phyloP scores from a whole-genome alignment of 2,888 invertebrate genomes.

The Pelosia muscerda region DNA sequence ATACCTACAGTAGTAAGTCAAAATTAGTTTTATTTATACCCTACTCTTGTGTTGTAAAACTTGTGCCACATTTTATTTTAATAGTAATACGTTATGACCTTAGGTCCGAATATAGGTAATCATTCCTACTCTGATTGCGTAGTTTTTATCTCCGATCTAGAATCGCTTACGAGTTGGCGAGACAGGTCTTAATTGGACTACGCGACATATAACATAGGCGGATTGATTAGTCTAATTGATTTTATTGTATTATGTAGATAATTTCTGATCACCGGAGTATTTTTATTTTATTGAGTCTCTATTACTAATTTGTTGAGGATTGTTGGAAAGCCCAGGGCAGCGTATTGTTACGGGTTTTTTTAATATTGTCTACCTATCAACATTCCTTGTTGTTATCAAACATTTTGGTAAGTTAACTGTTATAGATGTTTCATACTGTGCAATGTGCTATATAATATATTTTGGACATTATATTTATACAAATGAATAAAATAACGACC shows the following conservation, averaged over 20 bases:
- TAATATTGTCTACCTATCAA: not conserved
- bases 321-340: not conserved
- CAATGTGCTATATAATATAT: not conserved
- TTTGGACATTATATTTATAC: too few relatives aligned
- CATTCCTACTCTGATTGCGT: constrained; percentile 44
- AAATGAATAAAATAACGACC: too few relatives aligned
- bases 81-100: constrained; percentile 42
- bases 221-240: constrained; percentile 49
- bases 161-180: constrained; percentile 35
- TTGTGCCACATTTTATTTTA: constrained; percentile 33
- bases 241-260: constrained; percentile 46
- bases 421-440: constrained; percentile 7
- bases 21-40: not conserved
- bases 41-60: constrained; percentile 11
- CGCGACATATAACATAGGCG: constrained; percentile 46
- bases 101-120: constrained; percentile 39
- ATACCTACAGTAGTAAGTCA: too few relatives aligned
- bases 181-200: constrained; percentile 48
- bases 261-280: constrained; percentile 30
- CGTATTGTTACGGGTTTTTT: not conserved
- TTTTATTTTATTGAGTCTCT: constrained; percentile 31
- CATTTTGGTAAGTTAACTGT: not conserved
- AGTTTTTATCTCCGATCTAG: constrained; percentile 47
- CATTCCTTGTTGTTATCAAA: not conserved
- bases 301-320: constrained; percentile 44